A percentile compares a stretch with the other conserved stretches of the same genome.
Evolutionary conservation across 2,797 vertebrate genomes (phyloP).

Genomic region (Mormyrus proboscirostris): DNA sequence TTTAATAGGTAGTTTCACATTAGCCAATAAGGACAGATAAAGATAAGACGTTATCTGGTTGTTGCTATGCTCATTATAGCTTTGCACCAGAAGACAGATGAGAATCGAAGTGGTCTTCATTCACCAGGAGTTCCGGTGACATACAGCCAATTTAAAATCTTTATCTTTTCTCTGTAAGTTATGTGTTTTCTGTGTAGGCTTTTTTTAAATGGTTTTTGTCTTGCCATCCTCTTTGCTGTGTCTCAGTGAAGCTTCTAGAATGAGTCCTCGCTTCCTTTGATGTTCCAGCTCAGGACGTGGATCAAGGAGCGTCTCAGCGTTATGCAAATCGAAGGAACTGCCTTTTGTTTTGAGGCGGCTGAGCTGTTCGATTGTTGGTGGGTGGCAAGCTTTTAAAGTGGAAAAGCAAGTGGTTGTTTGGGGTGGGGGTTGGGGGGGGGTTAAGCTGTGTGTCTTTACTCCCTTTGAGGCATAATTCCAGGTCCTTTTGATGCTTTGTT

Average conservation of each 20-base stretch:
- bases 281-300: slow-evolving; percentile 26
- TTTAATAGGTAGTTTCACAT: not conserved
- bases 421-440: not conserved
- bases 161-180: not conserved
- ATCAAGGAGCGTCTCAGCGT: slow-evolving; percentile 24
- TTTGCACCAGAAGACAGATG: not conserved
- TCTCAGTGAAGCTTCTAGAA: not conserved
- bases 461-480: slow-evolving; percentile 17
- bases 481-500: slow-evolving; percentile 38
- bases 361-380: slow-evolving; percentile 23
- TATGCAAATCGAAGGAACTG: slow-evolving; percentile 30
- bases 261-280: slow-evolving; percentile 23
- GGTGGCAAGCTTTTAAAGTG: slow-evolving; percentile 25
- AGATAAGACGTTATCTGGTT: not conserved
- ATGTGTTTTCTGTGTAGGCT: not conserved
- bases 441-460: slow-evolving; percentile 18
- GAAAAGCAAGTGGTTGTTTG: slow-evolving; percentile 8
- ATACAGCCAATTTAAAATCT: slow-evolving; percentile 7
- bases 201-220: not conserved
- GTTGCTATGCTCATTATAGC: not conserved
- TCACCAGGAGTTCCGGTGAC: not conserved
- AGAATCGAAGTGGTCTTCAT: not conserved
- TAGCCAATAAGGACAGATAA: not conserved
- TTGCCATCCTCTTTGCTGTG: not conserved
- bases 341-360: slow-evolving; percentile 23